A percentile compares a stretch with the other conserved stretches of the same genome.
phyloP scores from a whole-genome alignment of 1,140 invertebrate genomes.

The Drosophila repletoides region DNA sequence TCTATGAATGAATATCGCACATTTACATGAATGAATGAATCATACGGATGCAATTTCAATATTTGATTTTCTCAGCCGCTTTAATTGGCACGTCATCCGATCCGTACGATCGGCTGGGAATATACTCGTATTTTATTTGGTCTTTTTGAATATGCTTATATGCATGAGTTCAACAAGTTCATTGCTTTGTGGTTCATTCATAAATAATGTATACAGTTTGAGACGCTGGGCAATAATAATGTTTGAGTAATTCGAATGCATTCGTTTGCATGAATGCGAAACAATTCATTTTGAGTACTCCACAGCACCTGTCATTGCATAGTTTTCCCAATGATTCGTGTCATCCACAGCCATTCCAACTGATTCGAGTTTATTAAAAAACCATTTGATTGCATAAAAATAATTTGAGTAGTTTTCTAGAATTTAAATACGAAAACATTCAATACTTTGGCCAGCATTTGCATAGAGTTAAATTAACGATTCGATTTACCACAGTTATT shows the following conservation, averaged over 20 bases:
- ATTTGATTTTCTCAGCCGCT: conserved; percentile 5
- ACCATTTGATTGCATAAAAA: too few relatives aligned
- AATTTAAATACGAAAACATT: too few relatives aligned
- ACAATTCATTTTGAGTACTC: neutral
- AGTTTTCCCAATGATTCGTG: too few relatives aligned
- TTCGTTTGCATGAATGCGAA: neutral
- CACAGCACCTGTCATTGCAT: too few relatives aligned
- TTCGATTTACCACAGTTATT: too few relatives aligned
- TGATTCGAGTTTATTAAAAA: too few relatives aligned
- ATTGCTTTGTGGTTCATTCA: conserved; percentile 2
- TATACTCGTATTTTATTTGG: conserved; percentile 1
- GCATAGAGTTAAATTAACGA: too few relatives aligned
- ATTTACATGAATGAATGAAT: neutral
- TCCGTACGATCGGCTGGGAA: neutral
- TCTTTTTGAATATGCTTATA: conserved; percentile 2
- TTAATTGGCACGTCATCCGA: conserved; percentile 8
- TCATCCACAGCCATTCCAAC: too few relatives aligned
- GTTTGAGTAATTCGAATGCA: neutral
- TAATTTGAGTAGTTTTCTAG: too few relatives aligned
- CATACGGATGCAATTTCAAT: conserved; percentile 29
- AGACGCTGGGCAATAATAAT: neutral
- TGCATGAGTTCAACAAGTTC: neutral
- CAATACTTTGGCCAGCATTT: too few relatives aligned
- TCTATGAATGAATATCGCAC: neutral
- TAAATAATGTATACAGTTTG: neutral